Conservation (phyloP, 2,113 vertebrate species). For the Pterocles orientalis region DNA sequence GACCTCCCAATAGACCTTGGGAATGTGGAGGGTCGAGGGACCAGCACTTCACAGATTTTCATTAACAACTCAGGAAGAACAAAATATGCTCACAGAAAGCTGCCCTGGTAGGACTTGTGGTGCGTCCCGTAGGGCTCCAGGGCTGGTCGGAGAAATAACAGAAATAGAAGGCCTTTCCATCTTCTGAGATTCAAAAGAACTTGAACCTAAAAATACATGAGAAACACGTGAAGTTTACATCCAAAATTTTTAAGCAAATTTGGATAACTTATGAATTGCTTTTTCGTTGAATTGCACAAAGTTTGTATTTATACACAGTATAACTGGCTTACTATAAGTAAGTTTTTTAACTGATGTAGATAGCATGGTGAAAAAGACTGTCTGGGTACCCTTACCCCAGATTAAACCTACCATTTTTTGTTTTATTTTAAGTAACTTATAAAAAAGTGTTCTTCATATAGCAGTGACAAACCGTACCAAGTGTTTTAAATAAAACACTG, state of each 20-base stretch:
- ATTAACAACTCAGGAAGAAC: not conserved
- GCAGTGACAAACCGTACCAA: not conserved
- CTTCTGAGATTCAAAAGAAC: slow-evolving; percentile 99
- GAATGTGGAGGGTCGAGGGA: not conserved
- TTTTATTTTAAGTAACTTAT: not conserved
- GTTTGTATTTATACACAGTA: not conserved
- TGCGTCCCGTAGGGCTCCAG: slow-evolving; percentile 90
- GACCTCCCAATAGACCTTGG: not conserved
- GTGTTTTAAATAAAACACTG: not conserved
- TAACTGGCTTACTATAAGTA: not conserved
- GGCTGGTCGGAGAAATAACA: slow-evolving; percentile 97
- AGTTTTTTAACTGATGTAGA: not conserved
- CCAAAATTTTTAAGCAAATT: not conserved
- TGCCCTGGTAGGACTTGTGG: slow-evolving; percentile 94
- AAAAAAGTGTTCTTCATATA: not conserved
- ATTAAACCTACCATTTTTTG: not conserved
- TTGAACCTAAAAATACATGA: slow-evolving; percentile 83
- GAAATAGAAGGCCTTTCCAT: slow-evolving; percentile 99
- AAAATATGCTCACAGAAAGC: slow-evolving; percentile 87
- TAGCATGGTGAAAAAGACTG: not conserved
- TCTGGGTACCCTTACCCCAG: not conserved
- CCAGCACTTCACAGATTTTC: not conserved
- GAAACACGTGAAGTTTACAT: not conserved
- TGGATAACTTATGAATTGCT: not conserved
- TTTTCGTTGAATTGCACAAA: not conserved